A percentile compares a stretch with the other conserved stretches of the same genome.
Conservation (phyloP, 2,797 vertebrate species). For the Paramormyrops hopkinsi region DNA sequence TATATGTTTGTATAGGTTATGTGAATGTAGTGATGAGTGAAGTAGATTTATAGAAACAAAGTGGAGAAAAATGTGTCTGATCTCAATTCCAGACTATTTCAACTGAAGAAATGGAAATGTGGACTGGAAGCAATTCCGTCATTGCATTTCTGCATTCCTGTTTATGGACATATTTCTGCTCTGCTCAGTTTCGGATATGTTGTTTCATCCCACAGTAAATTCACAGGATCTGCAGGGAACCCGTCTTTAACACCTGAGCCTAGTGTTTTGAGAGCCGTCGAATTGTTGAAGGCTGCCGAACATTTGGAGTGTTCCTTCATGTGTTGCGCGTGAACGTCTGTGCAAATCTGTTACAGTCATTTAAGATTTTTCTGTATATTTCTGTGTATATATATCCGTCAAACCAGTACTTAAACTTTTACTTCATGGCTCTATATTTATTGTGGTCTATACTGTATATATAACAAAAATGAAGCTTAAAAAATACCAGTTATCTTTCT, state of each 20-base stretch:
- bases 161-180: not conserved
- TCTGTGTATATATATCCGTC: not conserved
- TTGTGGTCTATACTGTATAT: not conserved
- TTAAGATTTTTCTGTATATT: not conserved
- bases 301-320: not conserved
- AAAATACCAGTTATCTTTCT: not conserved
- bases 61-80: not conserved
- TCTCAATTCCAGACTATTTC: not conserved
- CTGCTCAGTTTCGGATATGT: not conserved
- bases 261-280: not conserved
- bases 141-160: not conserved
- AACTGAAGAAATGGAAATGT: not conserved
- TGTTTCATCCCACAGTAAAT: not conserved
- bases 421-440: not conserved
- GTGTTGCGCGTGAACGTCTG: too few relatives aligned
- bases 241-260: not conserved
- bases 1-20: not conserved
- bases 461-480: not conserved
- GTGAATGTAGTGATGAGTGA: not conserved
- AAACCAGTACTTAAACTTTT: not conserved
- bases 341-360: not conserved
- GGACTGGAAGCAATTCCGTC: not conserved
- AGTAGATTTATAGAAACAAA: not conserved
- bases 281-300: not conserved
- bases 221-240: not conserved